Base-by-base conservation (phyloP, 1,140 invertebrate genomes). In the Drosophila melanica region DNA sequence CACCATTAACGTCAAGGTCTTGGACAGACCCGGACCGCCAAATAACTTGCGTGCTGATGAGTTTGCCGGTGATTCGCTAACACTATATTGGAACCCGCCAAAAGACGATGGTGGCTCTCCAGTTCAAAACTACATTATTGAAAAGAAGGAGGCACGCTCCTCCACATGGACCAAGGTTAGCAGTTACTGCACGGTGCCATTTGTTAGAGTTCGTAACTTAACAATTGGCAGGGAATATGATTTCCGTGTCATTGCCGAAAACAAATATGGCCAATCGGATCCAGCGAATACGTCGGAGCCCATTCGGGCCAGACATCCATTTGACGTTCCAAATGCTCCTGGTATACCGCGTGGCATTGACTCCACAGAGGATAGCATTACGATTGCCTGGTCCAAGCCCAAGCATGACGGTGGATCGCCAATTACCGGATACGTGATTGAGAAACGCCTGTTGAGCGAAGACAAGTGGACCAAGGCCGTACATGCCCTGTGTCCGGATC, bases 161-260 rank as follows among this genome's bases (percentile, higher is more conserved):
- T 93, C 94, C 5, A 96, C 95, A 23, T 99, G 98, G 98, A 94
- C 95, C 2, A 98, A 98, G 92, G 95, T 97, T 6, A 98, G 97
- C 92, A 97, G 98, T 65, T 99, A 98, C 90, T 95, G 98, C 27
- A 96, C 97, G 7, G 96, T 97, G 57, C 95, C 97, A 86, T 96
- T 97, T 92, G 94, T 96, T 48, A 95, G 97, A 50, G 96, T 99
- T 14, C 95, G 98, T 50, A 99, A 99, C 92, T 93, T 99, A 27
- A 95, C 95, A 2, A 95, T 99, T 18, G 98, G 98, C 39, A 95
- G 95, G 72, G 95, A 97, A 35, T 99, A 99, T 92, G 98, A 99
- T 77, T 99, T 99, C 95, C 94, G 98, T 66, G 98, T 99, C 2
- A 96, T 98, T 94, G 98, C 98, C 58, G 98, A 99, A 92, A 99